These are phyloP conservation scores for Triplophysa dalaica DNA, from an alignment of 2,113 vertebrate genomes.

Conservation along the genomic window DNA sequence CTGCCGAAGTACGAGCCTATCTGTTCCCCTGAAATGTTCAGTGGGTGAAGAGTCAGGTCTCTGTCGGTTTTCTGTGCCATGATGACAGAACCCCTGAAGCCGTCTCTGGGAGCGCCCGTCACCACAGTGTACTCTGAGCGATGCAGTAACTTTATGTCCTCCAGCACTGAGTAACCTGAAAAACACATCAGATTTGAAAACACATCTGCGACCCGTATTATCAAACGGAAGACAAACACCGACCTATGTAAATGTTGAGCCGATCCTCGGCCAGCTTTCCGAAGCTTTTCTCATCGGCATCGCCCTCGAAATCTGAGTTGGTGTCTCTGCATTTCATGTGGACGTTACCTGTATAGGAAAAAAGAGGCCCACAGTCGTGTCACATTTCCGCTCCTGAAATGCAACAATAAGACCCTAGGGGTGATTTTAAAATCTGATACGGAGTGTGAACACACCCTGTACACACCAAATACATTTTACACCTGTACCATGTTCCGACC, in stretches of 20 bases:
- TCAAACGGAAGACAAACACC: background rate
- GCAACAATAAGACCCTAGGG: background rate
- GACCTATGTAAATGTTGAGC: slow-evolving; percentile 74
- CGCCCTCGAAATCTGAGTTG: slow-evolving; percentile 55
- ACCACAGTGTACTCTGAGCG: slow-evolving; percentile 75
- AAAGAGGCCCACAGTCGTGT: slow-evolving; percentile 45
- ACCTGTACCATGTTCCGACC: background rate
- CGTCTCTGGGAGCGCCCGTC: slow-evolving; percentile 83
- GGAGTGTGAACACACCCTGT: background rate
- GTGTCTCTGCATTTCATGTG: slow-evolving; percentile 68
- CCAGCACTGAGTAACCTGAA: slow-evolving; percentile 83
- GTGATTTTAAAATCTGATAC: background rate
- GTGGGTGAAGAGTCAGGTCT: slow-evolving; percentile 51
- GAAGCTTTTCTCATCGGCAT: slow-evolving; percentile 49
- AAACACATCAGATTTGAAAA: background rate
- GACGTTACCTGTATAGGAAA: slow-evolving; percentile 70
- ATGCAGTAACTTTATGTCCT: slow-evolving; percentile 76
- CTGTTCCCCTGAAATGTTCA: slow-evolving; percentile 79
- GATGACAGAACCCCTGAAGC: slow-evolving; percentile 80
- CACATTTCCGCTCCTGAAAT: background rate
- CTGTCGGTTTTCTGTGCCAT: slow-evolving; percentile 65
- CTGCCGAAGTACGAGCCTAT: slow-evolving; percentile 94
- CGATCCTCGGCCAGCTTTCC: slow-evolving; percentile 23
- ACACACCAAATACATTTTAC: background rate
- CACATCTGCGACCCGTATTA: background rate